Percentiles rank a stretch among this genome's conserved stretches.
phyloP scores from a whole-genome alignment of 1,140 invertebrate genomes.

The Drosophila baimaii region DNA sequence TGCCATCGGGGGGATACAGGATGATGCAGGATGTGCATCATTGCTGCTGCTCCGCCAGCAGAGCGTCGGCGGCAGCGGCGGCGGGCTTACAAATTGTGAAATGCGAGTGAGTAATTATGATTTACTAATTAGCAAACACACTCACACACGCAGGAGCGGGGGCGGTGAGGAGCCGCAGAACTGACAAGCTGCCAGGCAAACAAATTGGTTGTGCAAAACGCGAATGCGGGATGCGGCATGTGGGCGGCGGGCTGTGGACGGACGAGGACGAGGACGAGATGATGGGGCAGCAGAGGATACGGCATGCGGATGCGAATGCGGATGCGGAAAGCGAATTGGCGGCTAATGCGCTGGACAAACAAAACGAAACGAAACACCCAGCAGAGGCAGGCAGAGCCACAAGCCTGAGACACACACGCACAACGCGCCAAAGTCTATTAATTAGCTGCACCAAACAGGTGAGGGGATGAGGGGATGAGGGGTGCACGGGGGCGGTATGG shows the following conservation, averaged over 20 bases:
- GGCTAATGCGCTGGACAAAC: conserved; percentile 62
- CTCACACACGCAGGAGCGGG: conserved; percentile 11
- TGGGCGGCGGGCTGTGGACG: too few relatives aligned
- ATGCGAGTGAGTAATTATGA: conserved; percentile 80
- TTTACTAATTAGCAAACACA: conserved; percentile 82
- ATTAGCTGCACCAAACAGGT: conserved; percentile 61
- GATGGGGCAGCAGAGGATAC: too few relatives aligned
- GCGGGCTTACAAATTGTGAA: conserved; percentile 67
- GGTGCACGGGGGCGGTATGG: background rate
- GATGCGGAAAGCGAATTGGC: conserved; percentile 48
- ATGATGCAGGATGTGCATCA: conserved; percentile 9
- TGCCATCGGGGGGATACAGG: conserved; percentile 30
- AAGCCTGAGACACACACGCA: conserved; percentile 51
- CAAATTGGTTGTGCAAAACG: conserved; percentile 38
- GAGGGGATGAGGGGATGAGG: background rate
- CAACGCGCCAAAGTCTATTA: conserved; percentile 64
- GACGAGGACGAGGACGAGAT: too few relatives aligned
- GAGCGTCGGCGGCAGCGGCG: background rate
- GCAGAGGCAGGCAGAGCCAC: conserved; percentile 22
- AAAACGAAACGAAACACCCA: conserved; percentile 36
- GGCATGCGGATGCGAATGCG: conserved; percentile 21
- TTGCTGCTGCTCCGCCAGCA: too few relatives aligned
- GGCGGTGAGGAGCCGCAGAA: conserved; percentile 39
- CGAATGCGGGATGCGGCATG: conserved; percentile 7
- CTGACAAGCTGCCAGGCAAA: conserved; percentile 56